phyloP scores from a whole-genome alignment of 2,888 invertebrate species.

The Heliconius sara region DNA sequence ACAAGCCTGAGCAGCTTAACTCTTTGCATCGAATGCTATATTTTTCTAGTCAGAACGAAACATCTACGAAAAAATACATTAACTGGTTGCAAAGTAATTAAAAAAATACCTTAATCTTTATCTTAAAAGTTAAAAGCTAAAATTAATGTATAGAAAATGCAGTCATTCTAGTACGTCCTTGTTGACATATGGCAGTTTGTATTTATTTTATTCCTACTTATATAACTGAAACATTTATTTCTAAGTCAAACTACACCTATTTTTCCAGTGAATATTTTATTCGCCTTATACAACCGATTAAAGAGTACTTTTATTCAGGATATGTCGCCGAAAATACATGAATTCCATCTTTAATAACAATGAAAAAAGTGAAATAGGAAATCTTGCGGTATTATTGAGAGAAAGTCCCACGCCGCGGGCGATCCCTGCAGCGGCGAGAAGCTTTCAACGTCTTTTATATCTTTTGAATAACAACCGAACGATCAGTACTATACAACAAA shows the following conservation, averaged over 20 bases:
- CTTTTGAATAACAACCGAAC: constrained; percentile 42
- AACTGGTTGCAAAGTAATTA: not conserved
- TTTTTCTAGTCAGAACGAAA: constrained; percentile 9
- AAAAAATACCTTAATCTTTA: not conserved
- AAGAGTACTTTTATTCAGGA: constrained; percentile 23
- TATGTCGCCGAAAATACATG: constrained; percentile 17
- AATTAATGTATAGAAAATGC: too few species aligned
- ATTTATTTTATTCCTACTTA: not conserved
- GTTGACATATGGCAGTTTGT: too few species aligned
- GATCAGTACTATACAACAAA: constrained; percentile 20
- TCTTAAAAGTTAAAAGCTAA: not conserved
- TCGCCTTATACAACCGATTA: not conserved
- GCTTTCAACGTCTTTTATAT: constrained; percentile 56
- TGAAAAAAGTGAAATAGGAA: constrained; percentile 25
- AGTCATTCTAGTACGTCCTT: too few species aligned
- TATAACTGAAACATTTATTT: not conserved
- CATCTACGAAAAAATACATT: not conserved
- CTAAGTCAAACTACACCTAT: not conserved
- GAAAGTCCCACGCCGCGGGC: constrained; percentile 56
- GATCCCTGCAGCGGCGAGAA: constrained; percentile 62
- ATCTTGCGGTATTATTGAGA: constrained; percentile 38
- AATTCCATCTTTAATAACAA: constrained; percentile 27
- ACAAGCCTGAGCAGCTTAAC: constrained; percentile 35
- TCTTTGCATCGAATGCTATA: constrained; percentile 14
- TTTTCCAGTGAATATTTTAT: not conserved